Base-by-base conservation (phyloP, 2,888 invertebrate genomes). In the Eupithecia subumbrata region DNA sequence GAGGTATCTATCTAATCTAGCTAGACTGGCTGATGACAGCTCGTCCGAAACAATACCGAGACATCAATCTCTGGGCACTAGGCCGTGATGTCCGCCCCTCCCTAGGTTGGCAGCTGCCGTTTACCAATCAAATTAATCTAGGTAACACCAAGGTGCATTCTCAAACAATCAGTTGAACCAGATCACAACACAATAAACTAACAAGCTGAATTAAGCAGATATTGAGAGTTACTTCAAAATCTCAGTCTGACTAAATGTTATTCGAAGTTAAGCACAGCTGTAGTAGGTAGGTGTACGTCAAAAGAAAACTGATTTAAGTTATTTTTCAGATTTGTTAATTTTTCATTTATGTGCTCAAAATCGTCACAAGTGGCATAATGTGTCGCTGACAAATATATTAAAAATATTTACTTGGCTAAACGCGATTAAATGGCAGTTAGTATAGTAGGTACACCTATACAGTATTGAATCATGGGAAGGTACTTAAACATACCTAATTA, bases 51-150 rank as follows among this genome's bases (percentile, higher is more conserved):
- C 69, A 69, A 73, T 68, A 64, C 76, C 30, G 22, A 34, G 43
- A 14, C 71, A 75, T 78, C 67, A 78, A 78, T 78, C 78, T 74
- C 52, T 60, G n/a, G 22, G 71, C 64, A 69, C 48, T 40, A 71
- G 74, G 72, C 66, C 72, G 56, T 45, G 60, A 69, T 30, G 66
- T 56, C 72, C 78, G 78, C 78, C 78, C 70, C 74, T 78, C 78
- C 70, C 74, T 78, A 74, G 78, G 78, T 64, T 64, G 64, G 64
- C 64, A 64, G 34, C 64, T 34, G 64, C 16, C 34, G 64, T 34
- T 34, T 34, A 68, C 67, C 40, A 68, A 43, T 68, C 67, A 37
- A 12, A 67, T 43, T 18, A 22, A 40, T 40, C 22, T 60, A 60
- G 22, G 25, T 22, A 25, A 22, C 60, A 60, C 60, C 12, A 22